phyloP scores from a whole-genome alignment of 2,888 invertebrate genomes.

The Drosophila paranaensis region DNA sequence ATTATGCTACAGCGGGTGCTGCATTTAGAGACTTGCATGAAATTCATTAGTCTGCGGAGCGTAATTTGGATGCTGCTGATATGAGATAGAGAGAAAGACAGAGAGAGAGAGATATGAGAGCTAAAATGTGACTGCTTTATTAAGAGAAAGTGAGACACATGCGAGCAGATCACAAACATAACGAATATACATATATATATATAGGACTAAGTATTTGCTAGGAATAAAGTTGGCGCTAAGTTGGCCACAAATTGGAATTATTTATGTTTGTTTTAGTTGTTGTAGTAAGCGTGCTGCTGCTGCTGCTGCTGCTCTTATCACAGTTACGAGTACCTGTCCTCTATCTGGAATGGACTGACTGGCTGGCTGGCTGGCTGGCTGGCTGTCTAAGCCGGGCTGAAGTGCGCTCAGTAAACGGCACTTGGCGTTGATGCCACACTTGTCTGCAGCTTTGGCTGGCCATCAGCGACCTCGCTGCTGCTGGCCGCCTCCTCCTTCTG shows the following conservation, averaged over 20 bases:
- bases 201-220: constrained; percentile 53
- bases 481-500: constrained; percentile 41
- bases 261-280: constrained; percentile 13
- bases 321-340: constrained; percentile 61
- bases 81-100: not conserved
- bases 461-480: constrained; percentile 19
- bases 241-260: constrained; percentile 69
- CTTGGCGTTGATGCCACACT: constrained; percentile 39
- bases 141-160: constrained; percentile 27
- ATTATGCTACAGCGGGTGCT: constrained; percentile 58
- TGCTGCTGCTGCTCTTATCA: constrained; percentile 67
- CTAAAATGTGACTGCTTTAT: constrained; percentile 55
- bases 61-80: not conserved
- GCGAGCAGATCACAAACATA: constrained; percentile 43
- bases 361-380: not conserved
- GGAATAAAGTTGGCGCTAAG: constrained; percentile 47
- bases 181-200: constrained; percentile 11
- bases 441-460: constrained; percentile 37
- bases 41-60: constrained; percentile 31
- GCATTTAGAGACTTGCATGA: constrained; percentile 32
- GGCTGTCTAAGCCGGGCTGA: not conserved
- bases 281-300: constrained; percentile 44
- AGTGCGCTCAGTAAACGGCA: constrained; percentile 50
- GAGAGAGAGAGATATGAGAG: not conserved
- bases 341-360: constrained; percentile 44